A percentile compares a stretch with the other conserved stretches of the same genome.
phyloP scores from a whole-genome alignment of 1,140 invertebrate species.

The Danaus melanippus region DNA sequence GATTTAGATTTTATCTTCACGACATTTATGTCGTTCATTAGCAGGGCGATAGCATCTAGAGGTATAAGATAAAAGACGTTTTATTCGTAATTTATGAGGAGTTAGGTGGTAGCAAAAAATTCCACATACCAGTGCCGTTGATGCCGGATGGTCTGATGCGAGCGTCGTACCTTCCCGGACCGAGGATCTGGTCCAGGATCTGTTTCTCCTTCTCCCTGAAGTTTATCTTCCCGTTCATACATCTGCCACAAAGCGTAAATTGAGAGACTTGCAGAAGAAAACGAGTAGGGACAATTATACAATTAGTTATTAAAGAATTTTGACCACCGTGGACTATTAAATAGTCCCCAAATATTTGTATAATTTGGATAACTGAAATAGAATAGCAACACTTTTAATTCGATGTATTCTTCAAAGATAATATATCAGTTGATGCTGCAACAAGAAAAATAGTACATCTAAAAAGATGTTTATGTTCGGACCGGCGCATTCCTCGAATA shows the following conservation, averaged over 20 bases:
- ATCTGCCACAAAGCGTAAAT: constrained; percentile 55
- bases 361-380: background rate
- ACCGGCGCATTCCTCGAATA: no score
- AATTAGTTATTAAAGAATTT: no score
- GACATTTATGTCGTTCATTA: no score
- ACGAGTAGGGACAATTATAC: background rate
- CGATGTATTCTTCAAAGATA: no score
- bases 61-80: no score
- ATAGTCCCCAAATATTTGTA: background rate
- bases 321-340: no score
- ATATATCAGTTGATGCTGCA: no score
- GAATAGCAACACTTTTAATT: no score
- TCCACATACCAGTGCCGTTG: constrained; percentile 89
- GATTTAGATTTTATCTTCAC: no score
- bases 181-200: constrained; percentile 93
- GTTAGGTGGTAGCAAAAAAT: background rate
- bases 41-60: no score
- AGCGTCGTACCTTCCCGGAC: constrained; percentile 91
- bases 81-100: constrained; percentile 15
- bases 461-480: no score
- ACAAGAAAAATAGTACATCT: no score
- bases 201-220: constrained; percentile 95
- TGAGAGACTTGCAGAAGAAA: background rate
- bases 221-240: constrained; percentile 81
- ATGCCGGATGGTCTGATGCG: constrained; percentile 92